These are phyloP conservation scores for Leucoraja ocellata DNA, from an alignment of 2,797 vertebrate species.

Conservation along the genomic window DNA sequence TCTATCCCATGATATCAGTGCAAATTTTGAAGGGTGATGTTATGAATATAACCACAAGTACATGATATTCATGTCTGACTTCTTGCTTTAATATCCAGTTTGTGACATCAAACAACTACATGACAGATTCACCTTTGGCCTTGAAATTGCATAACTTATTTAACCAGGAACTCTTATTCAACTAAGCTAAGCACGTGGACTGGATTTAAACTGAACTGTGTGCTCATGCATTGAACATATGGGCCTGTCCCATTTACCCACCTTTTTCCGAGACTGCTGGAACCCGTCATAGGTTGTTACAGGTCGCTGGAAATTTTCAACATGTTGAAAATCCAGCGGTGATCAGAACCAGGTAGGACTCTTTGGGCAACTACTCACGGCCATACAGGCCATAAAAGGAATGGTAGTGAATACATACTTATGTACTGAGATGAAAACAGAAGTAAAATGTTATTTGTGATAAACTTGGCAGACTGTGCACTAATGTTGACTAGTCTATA, in stretches of 20 bases:
- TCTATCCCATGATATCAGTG: no score
- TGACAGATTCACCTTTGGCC: neutral
- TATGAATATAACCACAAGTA: no score
- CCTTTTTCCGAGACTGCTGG: no score
- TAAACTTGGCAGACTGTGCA: neutral
- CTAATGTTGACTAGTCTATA: neutral
- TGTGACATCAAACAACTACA: neutral
- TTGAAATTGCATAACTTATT: neutral
- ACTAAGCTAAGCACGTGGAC: neutral
- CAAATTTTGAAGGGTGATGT: no score
- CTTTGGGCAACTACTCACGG: no score
- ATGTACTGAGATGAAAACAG: neutral
- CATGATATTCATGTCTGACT: no score
- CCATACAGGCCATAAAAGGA: neutral
- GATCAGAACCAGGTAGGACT: no score
- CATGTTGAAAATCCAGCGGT: no score
- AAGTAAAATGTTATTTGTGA: neutral
- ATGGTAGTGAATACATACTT: neutral
- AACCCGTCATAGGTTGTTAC: no score
- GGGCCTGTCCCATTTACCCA: no score
- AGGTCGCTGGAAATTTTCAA: no score
- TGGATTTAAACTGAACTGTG: neutral
- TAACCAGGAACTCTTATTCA: neutral
- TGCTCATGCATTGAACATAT: neutral
- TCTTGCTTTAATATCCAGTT: neutral